Conservation (phyloP, 2,797 vertebrate species). For the Meda fulgida region DNA sequence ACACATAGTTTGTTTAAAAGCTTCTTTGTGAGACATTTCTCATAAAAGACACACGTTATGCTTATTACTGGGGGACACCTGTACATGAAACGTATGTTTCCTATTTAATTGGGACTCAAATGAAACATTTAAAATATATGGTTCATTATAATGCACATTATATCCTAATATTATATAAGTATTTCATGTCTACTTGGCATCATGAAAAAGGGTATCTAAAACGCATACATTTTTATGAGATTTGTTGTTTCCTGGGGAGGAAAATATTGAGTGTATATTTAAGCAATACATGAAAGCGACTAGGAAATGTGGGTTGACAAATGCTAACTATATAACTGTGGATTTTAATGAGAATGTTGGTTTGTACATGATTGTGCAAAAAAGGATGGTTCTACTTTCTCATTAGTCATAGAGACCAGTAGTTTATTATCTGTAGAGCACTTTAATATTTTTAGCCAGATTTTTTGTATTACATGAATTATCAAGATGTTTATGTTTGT, state of each 20-base stretch:
- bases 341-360: slow-evolving; percentile 30
- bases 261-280: slow-evolving; percentile 30
- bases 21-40: neutral
- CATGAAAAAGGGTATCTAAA: slow-evolving; percentile 8
- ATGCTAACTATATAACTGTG: slow-evolving; percentile 32
- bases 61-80: slow-evolving; percentile 32
- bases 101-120: slow-evolving; percentile 18
- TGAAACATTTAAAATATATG: slow-evolving; percentile 3
- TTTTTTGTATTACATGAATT: slow-evolving; percentile 69
- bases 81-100: neutral
- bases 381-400: slow-evolving; percentile 26
- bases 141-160: neutral
- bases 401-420: slow-evolving; percentile 26
- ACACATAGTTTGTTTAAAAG: neutral
- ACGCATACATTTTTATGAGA: neutral
- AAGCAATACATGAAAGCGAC: slow-evolving; percentile 52
- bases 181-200: slow-evolving; percentile 28
- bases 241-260: slow-evolving; percentile 32
- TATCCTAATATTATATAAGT: slow-evolving; percentile 1
- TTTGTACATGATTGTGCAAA: neutral
- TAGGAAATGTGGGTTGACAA: slow-evolving; percentile 23
- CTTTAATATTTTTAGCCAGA: slow-evolving; percentile 56
- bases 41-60: neutral
- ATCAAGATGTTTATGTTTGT: slow-evolving; percentile 64
- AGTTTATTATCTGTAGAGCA: slow-evolving; percentile 56